Evolutionary conservation across 2,888 invertebrate species (phyloP).

Genomic region (Athalia rosae): DNA sequence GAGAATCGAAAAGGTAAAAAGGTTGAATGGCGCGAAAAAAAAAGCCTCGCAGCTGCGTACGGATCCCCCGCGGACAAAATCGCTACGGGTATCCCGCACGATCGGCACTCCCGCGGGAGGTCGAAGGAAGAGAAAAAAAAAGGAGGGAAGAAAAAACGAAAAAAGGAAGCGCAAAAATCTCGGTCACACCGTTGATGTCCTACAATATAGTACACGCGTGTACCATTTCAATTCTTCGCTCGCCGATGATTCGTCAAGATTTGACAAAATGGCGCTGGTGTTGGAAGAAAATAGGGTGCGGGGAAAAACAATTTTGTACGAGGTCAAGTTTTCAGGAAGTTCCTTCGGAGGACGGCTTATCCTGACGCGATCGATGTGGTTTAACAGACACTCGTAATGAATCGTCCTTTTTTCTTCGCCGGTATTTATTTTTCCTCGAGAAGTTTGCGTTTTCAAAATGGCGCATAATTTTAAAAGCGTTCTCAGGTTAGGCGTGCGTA

Average conservation of each 20-base stretch:
- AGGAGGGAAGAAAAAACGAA: no score
- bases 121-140: no score
- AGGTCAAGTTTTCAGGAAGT: background rate
- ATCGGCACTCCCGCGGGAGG: constrained; percentile 18
- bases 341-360: no score
- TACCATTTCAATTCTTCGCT: constrained; percentile 39
- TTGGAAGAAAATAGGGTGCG: background rate
- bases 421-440: no score
- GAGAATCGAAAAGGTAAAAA: background rate
- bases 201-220: background rate
- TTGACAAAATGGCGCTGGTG: background rate
- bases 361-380: no score
- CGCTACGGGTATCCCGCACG: constrained; percentile 37
- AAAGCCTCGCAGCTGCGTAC: constrained; percentile 33
- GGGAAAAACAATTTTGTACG: background rate
- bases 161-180: no score
- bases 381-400: no score
- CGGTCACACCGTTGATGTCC: no score
- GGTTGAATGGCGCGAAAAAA: background rate
- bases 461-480: no score
- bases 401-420: no score
- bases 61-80: constrained; percentile 36
- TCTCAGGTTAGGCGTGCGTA: no score
- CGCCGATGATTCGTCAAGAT: background rate
- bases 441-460: no score